These are phyloP conservation scores for Idaea straminata DNA, from an alignment of 2,888 invertebrate species.

Conservation along the genomic window DNA sequence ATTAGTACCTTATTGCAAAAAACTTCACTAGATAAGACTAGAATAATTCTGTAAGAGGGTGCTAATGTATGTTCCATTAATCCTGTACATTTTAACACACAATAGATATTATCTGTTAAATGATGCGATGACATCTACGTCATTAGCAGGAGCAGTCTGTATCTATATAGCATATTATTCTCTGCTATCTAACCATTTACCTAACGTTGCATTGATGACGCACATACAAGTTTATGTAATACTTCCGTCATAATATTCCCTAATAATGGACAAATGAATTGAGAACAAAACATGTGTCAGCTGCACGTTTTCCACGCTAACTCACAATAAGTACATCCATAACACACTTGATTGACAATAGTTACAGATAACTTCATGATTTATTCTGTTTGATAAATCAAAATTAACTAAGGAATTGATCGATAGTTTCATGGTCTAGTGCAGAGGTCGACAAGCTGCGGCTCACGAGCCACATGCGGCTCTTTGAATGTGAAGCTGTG, in stretches of 20 bases:
- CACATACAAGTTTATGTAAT: conserved; percentile 31
- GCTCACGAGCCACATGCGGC: too few species aligned
- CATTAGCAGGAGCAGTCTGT: not conserved
- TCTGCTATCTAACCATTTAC: not conserved
- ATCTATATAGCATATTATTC: not conserved
- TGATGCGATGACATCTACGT: not conserved
- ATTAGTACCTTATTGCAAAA: too few species aligned
- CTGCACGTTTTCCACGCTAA: conserved; percentile 24
- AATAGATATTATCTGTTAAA: conserved; percentile 13
- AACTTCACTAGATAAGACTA: too few species aligned
- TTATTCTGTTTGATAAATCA: not conserved
- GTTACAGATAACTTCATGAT: not conserved
- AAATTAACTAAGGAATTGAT: not conserved
- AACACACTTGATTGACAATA: not conserved
- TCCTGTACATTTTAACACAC: not conserved
- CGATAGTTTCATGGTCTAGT: not conserved
- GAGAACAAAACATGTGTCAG: conserved; percentile 28
- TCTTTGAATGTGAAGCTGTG: too few species aligned
- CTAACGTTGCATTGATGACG: conserved; percentile 31
- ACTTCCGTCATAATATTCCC: conserved; percentile 29
- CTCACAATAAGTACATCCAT: not conserved
- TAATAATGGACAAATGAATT: conserved; percentile 26
- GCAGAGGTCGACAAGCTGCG: too few species aligned
- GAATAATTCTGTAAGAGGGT: not conserved
- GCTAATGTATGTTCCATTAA: not conserved